Base-by-base conservation (phyloP, 2,113 vertebrate species). In the Speoplatyrhinus poulsoni region DNA sequence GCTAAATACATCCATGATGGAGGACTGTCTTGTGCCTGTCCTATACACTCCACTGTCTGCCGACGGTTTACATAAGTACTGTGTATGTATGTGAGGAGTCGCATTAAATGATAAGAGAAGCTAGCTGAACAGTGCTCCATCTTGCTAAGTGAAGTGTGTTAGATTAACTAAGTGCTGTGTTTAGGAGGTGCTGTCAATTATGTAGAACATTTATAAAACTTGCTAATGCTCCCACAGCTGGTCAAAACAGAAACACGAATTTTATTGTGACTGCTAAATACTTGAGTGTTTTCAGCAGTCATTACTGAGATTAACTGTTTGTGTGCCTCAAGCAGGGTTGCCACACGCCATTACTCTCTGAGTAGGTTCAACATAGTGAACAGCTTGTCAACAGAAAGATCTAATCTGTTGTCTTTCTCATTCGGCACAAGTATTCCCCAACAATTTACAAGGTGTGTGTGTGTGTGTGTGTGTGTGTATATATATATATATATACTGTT, bases 221-320 rank as follows among this genome's bases (percentile, higher is more conserved):
- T 56, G 16, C 19, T n/a, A 56, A 56, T 56, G 16, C 54, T 19
- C 54, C 19, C 19, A 17, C 54, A 17, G 7, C 6, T 11, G 56
- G 46, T 57, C 60, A 65, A 19, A 67, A 62, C 33, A 76, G 49
- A 16, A 62, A 13, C 9, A 4, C 9, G 9, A 17, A 49, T 46
- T 33, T 13, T 67, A 79, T 81, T 48, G 49, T 65, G 53, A 57
- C 26, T 60, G 67, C 64, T 69, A 81, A 80, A 78, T 65, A 75
- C 71, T 73, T 46, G 47, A 65, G 55, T 73, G 69, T 32, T 12
- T 48, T 62, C 73, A 70, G 76, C 60, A 64, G 73, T 87, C 77
- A 87, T 88, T 87, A 87, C 77, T 62, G 76, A 86, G 81, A 84
- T 86, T 77, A 87, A 85, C 75, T 76, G 47, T 53, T 66, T 62